These are phyloP conservation scores for Drosophila histrio DNA, from an alignment of 2,888 invertebrate species.

Conservation along the genomic window DNA sequence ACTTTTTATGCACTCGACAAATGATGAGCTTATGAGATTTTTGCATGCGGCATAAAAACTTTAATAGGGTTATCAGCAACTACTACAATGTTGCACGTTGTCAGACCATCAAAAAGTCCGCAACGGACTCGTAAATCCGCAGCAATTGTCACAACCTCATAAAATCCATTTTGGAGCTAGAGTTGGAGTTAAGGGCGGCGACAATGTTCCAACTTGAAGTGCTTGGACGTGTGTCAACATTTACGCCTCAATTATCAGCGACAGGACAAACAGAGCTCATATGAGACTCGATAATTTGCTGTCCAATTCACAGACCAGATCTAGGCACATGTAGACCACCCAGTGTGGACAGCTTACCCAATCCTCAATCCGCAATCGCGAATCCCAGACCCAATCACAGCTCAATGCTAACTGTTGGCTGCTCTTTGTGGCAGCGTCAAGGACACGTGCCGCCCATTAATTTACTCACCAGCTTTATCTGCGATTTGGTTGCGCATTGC, in stretches of 20 bases:
- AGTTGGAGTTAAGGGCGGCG: conserved; percentile 23
- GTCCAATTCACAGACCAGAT: conserved; percentile 52
- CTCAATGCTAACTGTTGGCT: conserved; percentile 21
- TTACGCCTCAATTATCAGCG: conserved; percentile 75
- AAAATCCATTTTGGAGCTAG: conserved; percentile 28
- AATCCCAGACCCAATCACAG: conserved; percentile 16
- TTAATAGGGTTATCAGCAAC: conserved; percentile 66
- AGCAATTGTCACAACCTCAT: conserved; percentile 41
- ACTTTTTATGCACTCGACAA: conserved; percentile 63
- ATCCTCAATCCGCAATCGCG: conserved; percentile 1
- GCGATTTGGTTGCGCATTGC: conserved; percentile 67
- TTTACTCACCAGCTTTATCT: conserved; percentile 80
- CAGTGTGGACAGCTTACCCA: conserved; percentile 56
- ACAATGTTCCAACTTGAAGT: conserved; percentile 40
- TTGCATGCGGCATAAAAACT: conserved; percentile 44
- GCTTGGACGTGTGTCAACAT: conserved; percentile 72
- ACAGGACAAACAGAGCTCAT: conserved; percentile 32
- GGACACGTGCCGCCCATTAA: conserved; percentile 82
- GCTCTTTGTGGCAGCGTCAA: conserved; percentile 42
- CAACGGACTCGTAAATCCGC: conserved; percentile 38
- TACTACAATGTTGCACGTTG: conserved; percentile 38
- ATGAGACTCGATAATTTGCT: conserved; percentile 67
- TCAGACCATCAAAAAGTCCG: conserved; percentile 19
- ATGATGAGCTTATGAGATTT: conserved; percentile 42
- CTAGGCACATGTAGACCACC: conserved; percentile 58